These are phyloP conservation scores for Lagopus muta DNA, from an alignment of 2,113 vertebrate species.

Conservation along the genomic window DNA sequence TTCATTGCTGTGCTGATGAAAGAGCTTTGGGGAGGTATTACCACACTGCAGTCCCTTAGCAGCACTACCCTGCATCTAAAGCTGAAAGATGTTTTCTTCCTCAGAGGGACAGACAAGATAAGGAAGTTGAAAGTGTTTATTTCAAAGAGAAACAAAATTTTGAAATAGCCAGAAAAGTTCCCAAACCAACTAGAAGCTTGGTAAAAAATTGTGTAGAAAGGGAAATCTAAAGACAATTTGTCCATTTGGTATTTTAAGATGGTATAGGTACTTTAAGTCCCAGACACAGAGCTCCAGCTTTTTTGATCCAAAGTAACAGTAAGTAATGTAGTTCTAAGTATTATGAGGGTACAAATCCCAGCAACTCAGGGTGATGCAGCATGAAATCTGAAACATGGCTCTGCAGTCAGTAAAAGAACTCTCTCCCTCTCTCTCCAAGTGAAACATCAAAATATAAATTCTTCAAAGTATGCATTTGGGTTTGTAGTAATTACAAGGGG, in stretches of 20 bases:
- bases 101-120: conserved; percentile 35
- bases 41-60: conserved; percentile 11
- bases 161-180: not conserved
- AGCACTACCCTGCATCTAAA: conserved; percentile 3
- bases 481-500: not conserved
- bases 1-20: conserved; percentile 38
- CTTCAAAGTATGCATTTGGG: not conserved
- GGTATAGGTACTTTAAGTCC: not conserved
- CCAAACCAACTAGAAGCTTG: conserved; percentile 8
- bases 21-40: conserved; percentile 22
- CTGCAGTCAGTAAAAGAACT: not conserved
- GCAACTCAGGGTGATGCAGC: not conserved
- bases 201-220: not conserved
- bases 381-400: not conserved
- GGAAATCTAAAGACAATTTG: not conserved
- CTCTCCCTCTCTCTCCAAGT: not conserved
- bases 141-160: conserved; percentile 29
- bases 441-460: not conserved
- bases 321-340: not conserved
- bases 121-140: conserved; percentile 45
- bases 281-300: not conserved
- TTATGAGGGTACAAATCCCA: not conserved
- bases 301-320: not conserved
- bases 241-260: not conserved
- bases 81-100: conserved; percentile 47